Conservation (phyloP, 2,888 invertebrate species). For the Nesidiocoris tenuis region DNA sequence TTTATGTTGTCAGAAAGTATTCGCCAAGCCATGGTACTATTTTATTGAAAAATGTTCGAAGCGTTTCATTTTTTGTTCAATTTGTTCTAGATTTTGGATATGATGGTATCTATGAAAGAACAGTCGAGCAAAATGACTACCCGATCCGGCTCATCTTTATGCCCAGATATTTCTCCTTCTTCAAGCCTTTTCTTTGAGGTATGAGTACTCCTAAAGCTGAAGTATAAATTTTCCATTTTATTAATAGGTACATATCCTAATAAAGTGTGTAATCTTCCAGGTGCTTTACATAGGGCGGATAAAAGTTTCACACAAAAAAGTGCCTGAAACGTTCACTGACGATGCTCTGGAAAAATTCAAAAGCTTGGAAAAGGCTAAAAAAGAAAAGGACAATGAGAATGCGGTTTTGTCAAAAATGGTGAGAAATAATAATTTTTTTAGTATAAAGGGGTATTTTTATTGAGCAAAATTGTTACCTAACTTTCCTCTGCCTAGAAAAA, state of each 20-base stretch:
- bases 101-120: constrained; percentile 72
- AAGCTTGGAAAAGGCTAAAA: constrained; percentile 73
- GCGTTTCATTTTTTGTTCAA: too few relatives aligned
- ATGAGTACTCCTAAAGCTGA: too few relatives aligned
- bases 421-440: background rate
- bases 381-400: constrained; percentile 43
- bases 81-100: constrained; percentile 69
- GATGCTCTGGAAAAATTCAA: constrained; percentile 84
- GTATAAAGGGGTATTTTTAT: background rate
- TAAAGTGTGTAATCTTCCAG: constrained; percentile 57
- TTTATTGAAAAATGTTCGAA: too few relatives aligned
- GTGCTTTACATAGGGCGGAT: constrained; percentile 90
- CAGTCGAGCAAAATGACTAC: constrained; percentile 54
- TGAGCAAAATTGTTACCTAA: background rate
- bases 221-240: constrained; percentile 48
- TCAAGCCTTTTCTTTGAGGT: constrained; percentile 89
- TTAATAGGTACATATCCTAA: constrained; percentile 34
- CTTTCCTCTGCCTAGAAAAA: too few relatives aligned
- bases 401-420: background rate
- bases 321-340: constrained; percentile 85
- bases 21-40: too few relatives aligned
- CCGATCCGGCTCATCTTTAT: constrained; percentile 63
- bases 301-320: constrained; percentile 80
- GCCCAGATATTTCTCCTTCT: constrained; percentile 78
- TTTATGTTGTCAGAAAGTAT: too few relatives aligned